Evolutionary conservation across 2,797 vertebrate species (phyloP).

Genomic region (Heliangelus exortis): DNA sequence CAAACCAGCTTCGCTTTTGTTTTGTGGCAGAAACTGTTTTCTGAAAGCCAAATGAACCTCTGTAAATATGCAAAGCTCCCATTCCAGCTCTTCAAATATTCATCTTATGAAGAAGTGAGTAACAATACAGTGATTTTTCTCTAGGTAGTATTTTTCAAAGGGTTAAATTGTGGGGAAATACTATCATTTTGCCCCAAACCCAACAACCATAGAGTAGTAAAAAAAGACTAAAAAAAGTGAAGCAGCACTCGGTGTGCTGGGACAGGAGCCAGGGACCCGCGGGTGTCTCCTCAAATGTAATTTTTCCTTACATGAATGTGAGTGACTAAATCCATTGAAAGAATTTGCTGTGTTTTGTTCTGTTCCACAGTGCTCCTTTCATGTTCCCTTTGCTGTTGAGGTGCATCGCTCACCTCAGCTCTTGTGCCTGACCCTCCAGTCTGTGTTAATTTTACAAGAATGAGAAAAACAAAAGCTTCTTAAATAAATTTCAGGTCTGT

Average conservation of each 20-base stretch:
- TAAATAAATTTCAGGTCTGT: neutral
- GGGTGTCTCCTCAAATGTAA: neutral
- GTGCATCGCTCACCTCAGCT: neutral
- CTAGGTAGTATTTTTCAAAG: neutral
- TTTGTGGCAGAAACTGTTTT: neutral
- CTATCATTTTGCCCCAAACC: conserved; percentile 11
- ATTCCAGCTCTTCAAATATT: conserved; percentile 6
- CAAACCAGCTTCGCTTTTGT: neutral
- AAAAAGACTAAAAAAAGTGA: neutral
- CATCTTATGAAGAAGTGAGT: neutral
- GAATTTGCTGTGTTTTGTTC: neutral
- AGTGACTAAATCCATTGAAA: neutral
- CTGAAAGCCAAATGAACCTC: neutral
- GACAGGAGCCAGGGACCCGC: conserved; percentile 26
- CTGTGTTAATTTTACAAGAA: neutral
- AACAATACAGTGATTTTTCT: neutral
- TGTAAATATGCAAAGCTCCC: conserved; percentile 26
- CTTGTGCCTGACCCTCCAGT: neutral
- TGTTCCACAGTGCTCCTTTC: neutral
- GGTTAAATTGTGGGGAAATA: neutral
- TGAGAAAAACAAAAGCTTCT: neutral
- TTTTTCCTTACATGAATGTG: neutral
- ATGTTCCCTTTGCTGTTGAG: neutral
- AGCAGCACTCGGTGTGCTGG: neutral
- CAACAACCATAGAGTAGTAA: neutral